Base-by-base conservation (phyloP, 1,140 invertebrate genomes). In the Bombus superbus region DNA sequence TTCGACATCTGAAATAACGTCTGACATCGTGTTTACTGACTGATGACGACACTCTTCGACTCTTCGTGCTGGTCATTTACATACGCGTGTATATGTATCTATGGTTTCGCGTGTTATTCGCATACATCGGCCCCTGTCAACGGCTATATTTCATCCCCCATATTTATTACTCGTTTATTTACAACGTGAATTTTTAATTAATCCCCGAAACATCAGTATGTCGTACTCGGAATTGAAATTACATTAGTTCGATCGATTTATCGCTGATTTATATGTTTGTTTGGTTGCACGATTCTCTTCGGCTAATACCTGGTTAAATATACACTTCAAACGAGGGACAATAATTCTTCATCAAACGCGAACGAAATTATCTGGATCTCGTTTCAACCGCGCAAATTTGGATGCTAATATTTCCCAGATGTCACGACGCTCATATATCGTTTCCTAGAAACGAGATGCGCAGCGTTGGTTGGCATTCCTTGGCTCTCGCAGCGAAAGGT, bases 401-500 rank as follows among this genome's bases (percentile, higher is more conserved):
- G 84, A 68, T 68, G 71, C 62, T 81, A 81, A 85, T 81, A 81
- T 85, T 85, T 85, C 38, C 78, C 83, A 57, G 77, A 85, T 74
- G 83, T 81, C 69, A 57, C n/a, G 78, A 22, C 3, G 35, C 32
- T 85, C 78, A 74, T 85, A 81, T 68, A 68, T 68, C 78, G 71
- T 72, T 85, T 85, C 78, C 78, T 85, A 81, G 83, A 85, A 85
- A 57, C 83, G 57, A 83, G 74, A 77, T n/a, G 40, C 73, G 35
- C 35, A 18, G 38, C 32, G 42, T 25, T 25, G 44, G 28, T n/a
- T 11, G n/a, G 44, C 78, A 85, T 81, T 85, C 78, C 42, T 28
- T 32, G 42, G 40, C 44, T 81, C 77, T 81, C 44, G 32, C 22
- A 57, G 78, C 78, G 83, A 85, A 74, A 85, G 83, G 83, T 81